A percentile compares a stretch with the other conserved stretches of the same genome.
Conservation (phyloP, 2,797 vertebrate species). For the Bradypodion pumilum region DNA sequence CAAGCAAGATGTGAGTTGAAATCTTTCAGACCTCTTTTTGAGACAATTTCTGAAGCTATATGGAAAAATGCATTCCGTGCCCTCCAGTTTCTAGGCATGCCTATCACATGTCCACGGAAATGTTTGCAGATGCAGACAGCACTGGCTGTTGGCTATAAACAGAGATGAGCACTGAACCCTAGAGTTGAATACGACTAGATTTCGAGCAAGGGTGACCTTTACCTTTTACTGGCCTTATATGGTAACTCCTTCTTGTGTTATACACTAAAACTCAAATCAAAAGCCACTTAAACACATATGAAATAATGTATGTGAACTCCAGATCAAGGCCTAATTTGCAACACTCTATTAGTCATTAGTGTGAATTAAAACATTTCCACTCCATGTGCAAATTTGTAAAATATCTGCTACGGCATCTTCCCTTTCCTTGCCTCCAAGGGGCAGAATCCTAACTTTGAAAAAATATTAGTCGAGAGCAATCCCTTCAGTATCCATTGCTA, state of each 20-base stretch:
- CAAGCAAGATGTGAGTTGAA: too few relatives aligned
- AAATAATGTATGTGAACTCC: constrained; percentile 7
- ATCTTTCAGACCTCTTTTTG: too few relatives aligned
- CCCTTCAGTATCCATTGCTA: constrained; percentile 2
- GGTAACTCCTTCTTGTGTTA: constrained; percentile 13
- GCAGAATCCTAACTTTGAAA: constrained; percentile 52
- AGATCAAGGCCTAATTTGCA: constrained; percentile 26
- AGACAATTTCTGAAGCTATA: too few relatives aligned
- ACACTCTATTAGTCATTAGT: constrained; percentile 7
- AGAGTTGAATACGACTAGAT: too few relatives aligned
- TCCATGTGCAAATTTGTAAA: constrained; percentile 7
- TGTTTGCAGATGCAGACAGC: too few relatives aligned
- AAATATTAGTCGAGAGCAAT: constrained; percentile 45
- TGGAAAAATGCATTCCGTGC: too few relatives aligned
- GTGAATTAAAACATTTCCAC: constrained; percentile 17
- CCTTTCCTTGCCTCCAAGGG: constrained; percentile 34
- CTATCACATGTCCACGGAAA: too few relatives aligned
- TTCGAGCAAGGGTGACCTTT: too few relatives aligned
- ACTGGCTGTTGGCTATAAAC: too few relatives aligned
- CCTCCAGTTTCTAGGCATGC: too few relatives aligned
- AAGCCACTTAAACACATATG: not conserved
- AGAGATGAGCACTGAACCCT: too few relatives aligned
- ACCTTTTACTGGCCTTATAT: too few relatives aligned
- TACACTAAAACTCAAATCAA: not conserved
- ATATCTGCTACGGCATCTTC: constrained; percentile 11